Percentiles rank a stretch among this genome's conserved stretches.
phyloP scores from a whole-genome alignment of 2,888 invertebrate species.

The Chrysodeixis includens region DNA sequence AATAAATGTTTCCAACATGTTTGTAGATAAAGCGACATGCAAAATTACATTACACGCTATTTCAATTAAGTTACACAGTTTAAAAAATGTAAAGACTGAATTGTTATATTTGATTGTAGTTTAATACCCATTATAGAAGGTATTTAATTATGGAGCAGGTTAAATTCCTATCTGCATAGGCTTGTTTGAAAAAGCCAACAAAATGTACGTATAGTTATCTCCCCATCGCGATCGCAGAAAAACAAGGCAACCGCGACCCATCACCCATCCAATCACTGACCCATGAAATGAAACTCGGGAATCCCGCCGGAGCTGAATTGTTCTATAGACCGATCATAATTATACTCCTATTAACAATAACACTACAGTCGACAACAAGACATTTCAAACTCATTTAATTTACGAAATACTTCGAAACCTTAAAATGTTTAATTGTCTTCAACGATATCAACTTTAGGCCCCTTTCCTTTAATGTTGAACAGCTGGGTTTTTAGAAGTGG shows the following conservation, averaged over 20 bases:
- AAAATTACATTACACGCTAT: neutral
- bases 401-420: conserved; percentile 16
- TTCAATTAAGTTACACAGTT: neutral
- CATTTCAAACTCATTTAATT: conserved; percentile 17
- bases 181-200: conserved; percentile 28
- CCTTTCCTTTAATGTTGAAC: conserved; percentile 26
- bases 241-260: conserved; percentile 33
- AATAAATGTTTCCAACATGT: neutral
- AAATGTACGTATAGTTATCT: conserved; percentile 29
- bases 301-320: conserved; percentile 39
- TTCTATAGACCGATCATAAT: conserved; percentile 38
- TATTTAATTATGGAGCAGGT: neutral
- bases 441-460: conserved; percentile 25
- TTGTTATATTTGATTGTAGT: too few relatives aligned
- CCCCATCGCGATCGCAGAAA: conserved; percentile 28
- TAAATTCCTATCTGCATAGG: conserved; percentile 13
- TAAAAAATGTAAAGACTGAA: too few relatives aligned
- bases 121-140: too few relatives aligned
- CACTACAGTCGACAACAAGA: conserved; percentile 18
- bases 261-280: conserved; percentile 36
- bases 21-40: neutral
- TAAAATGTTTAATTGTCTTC: conserved; percentile 25
- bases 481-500: conserved; percentile 29
- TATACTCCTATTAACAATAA: conserved; percentile 12
- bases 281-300: conserved; percentile 50